A percentile compares a stretch with the other conserved stretches of the same genome.
phyloP scores from a whole-genome alignment of 2,113 vertebrate genomes.

The Etheostoma cragini region DNA sequence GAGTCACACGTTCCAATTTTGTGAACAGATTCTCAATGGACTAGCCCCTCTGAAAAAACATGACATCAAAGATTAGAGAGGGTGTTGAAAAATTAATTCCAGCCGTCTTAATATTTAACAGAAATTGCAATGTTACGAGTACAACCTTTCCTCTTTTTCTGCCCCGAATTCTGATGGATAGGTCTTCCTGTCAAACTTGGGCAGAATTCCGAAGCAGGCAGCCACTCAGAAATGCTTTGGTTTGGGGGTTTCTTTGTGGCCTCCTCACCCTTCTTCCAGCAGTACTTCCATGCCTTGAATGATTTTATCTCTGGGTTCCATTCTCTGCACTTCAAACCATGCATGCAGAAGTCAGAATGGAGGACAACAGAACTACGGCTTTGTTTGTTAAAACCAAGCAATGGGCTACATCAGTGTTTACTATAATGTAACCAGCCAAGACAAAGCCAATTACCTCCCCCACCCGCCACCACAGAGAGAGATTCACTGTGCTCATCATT shows the following conservation, averaged over 20 bases:
- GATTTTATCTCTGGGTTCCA: constrained; percentile 24
- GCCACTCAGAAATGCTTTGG: constrained; percentile 39
- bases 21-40: constrained; percentile 29
- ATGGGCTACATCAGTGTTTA: constrained; percentile 71
- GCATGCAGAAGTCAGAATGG: constrained; percentile 34
- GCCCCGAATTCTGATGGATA: constrained; percentile 33
- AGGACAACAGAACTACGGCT: constrained; percentile 42
- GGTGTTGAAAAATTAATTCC: constrained; percentile 69
- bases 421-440: constrained; percentile 51
- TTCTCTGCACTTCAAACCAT: constrained; percentile 37
- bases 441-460: constrained; percentile 65
- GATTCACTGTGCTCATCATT: constrained; percentile 65
- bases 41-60: constrained; percentile 31
- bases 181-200: constrained; percentile 36
- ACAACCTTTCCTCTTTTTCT: constrained; percentile 49
- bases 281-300: constrained; percentile 28
- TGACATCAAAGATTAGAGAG: constrained; percentile 53
- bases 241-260: constrained; percentile 36
- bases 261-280: constrained; percentile 28
- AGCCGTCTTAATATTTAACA: constrained; percentile 75
- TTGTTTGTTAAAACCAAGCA: constrained; percentile 71
- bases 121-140: constrained; percentile 46
- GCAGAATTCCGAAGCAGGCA: constrained; percentile 24
- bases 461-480: constrained; percentile 36
- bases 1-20: constrained; percentile 31